These are phyloP conservation scores for Tokudaia tokunoshimensis DNA, from an alignment of 2,797 vertebrate species.

Conservation along the genomic window DNA sequence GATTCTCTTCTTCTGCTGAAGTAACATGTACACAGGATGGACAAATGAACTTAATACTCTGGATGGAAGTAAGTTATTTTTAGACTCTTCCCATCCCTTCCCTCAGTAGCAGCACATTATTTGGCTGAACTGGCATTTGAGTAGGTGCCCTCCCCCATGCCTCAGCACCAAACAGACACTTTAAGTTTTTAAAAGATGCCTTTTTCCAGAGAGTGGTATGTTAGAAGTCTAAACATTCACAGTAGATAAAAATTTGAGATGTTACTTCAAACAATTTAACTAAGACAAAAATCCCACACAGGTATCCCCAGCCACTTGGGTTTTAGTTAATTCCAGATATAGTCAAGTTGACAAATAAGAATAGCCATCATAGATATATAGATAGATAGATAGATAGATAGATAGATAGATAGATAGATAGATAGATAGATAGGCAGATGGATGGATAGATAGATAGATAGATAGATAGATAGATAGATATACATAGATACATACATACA, in stretches of 20 bases:
- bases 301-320: no score
- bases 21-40: not conserved
- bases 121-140: slow-evolving; percentile 3
- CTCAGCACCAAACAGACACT: not conserved
- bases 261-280: not conserved
- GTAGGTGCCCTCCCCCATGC: not conserved
- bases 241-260: slow-evolving; percentile 37
- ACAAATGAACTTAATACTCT: not conserved
- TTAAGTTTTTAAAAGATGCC: slow-evolving; percentile 18
- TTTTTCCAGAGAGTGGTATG: slow-evolving; percentile 14
- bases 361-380: not conserved
- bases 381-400: not conserved
- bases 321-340: not conserved
- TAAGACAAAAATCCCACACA: not conserved
- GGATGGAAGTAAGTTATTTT: slow-evolving; percentile 54
- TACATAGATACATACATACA: not conserved
- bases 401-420: not conserved
- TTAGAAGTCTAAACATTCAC: not conserved
- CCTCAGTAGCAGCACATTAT: not conserved
- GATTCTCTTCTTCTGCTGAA: slow-evolving; percentile 17
- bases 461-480: no score
- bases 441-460: no score
- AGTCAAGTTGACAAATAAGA: not conserved
- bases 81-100: not conserved
- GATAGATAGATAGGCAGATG: not conserved